A percentile compares a stretch with the other conserved stretches of the same genome.
These are phyloP conservation scores for Festucalex cinctus DNA, from an alignment of 2,113 vertebrate genomes.

Conservation along the genomic window DNA sequence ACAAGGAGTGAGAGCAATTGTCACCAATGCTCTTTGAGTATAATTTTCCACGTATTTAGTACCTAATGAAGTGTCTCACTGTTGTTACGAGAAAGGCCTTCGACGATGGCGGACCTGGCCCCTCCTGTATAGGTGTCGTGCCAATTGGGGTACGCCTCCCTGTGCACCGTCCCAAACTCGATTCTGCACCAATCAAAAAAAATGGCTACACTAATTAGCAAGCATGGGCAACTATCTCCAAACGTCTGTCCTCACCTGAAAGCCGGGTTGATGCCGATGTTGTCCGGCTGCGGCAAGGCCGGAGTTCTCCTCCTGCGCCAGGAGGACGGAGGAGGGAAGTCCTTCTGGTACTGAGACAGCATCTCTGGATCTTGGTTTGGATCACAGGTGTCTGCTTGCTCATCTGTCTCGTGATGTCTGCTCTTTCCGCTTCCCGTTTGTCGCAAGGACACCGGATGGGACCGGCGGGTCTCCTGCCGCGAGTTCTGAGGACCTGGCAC, in stretches of 20 bases:
- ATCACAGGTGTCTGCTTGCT: constrained; percentile 9
- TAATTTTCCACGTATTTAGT: too few relatives aligned
- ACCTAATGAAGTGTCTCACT: background rate
- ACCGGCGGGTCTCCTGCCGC: constrained; percentile 51
- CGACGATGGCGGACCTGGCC: background rate
- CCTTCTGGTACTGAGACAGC: constrained; percentile 66
- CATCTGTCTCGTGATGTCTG: background rate
- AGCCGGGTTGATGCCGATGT: constrained; percentile 72
- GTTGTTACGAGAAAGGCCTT: background rate
- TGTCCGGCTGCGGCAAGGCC: constrained; percentile 64
- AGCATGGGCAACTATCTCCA: background rate
- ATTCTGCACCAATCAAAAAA: constrained; percentile 50
- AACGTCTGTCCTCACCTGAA: constrained; percentile 47
- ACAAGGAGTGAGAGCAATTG: too few relatives aligned
- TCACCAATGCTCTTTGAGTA: too few relatives aligned
- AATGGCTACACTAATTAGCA: background rate
- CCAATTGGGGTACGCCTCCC: constrained; percentile 45
- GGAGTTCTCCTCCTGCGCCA: constrained; percentile 47
- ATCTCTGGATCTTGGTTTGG: constrained; percentile 26
- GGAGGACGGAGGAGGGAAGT: constrained; percentile 53
- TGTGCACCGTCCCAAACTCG: constrained; percentile 65
- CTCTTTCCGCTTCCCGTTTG: constrained; percentile 37
- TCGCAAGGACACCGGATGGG: constrained; percentile 31
- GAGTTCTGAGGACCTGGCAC: constrained; percentile 28
- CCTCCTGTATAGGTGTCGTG: background rate